Evolutionary conservation across 2,113 vertebrate genomes (phyloP).

Genomic region (Buteo buteo): DNA sequence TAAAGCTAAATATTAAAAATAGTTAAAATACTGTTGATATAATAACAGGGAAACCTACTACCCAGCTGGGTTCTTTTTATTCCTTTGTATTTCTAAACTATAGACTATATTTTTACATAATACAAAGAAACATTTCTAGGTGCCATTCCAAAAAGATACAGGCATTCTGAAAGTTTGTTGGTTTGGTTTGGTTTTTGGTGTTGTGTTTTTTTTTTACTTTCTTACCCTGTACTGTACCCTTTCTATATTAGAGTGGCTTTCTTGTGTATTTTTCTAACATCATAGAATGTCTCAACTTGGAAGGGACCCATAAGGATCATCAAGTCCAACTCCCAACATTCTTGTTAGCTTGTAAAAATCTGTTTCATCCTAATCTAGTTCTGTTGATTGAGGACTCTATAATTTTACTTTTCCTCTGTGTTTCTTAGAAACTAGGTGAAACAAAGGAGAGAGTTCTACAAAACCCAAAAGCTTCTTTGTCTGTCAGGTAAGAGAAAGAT

Average conservation of each 20-base stretch:
- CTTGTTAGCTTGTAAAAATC: not conserved
- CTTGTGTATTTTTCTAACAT: not conserved
- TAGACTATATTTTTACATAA: not conserved
- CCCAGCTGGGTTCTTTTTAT: not conserved
- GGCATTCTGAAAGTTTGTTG: not conserved
- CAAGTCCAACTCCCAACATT: not conserved
- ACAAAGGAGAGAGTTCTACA: not conserved
- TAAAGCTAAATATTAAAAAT: not conserved
- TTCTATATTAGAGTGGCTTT: not conserved
- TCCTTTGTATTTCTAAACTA: not conserved
- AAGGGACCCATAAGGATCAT: not conserved
- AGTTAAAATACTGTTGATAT: not conserved
- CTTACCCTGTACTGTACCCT: not conserved
- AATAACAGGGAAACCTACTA: not conserved
- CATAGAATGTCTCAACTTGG: not conserved
- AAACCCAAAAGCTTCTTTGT: not conserved
- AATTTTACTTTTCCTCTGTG: not conserved
- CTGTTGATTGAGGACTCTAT: not conserved
- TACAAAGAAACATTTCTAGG: not conserved
- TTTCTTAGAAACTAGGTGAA: constrained; percentile 41
- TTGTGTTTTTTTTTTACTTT: not conserved
- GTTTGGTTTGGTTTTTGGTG: not conserved
- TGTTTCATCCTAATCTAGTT: not conserved
- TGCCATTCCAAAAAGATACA: not conserved
- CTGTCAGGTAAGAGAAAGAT: constrained; percentile 35